These are phyloP conservation scores for Peromyscus californicus DNA, from an alignment of 2,113 vertebrate species.

Conservation along the genomic window DNA sequence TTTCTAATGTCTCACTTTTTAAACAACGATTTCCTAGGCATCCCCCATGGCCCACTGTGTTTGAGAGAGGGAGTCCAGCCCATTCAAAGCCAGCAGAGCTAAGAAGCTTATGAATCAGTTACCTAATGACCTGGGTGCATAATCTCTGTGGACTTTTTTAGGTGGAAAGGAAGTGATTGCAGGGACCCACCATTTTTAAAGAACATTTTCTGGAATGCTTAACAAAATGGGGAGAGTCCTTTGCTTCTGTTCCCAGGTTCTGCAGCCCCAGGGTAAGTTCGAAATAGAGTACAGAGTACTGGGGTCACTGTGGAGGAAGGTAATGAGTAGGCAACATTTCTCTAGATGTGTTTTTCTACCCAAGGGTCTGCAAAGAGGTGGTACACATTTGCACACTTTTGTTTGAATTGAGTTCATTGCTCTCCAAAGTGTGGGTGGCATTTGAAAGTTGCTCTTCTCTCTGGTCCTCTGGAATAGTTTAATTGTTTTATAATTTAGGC, in stretches of 20 bases:
- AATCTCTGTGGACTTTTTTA: constrained; percentile 5
- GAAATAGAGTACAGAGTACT: not conserved
- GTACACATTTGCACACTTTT: not conserved
- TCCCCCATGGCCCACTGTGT: not conserved
- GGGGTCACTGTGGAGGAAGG: not conserved
- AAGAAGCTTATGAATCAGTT: constrained; percentile 6
- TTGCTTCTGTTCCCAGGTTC: not conserved
- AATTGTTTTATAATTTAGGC: not conserved
- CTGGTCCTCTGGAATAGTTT: not conserved
- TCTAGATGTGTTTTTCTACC: not conserved
- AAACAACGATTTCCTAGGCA: constrained; percentile 2
- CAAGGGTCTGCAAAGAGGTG: not conserved
- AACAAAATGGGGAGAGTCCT: not conserved
- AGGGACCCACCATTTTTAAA: not conserved
- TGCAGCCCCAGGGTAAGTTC: not conserved
- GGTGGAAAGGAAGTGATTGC: not conserved
- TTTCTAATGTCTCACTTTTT: constrained; percentile 19
- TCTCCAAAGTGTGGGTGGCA: not conserved
- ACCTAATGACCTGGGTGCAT: not conserved
- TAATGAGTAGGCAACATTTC: not conserved
- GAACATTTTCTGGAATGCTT: not conserved
- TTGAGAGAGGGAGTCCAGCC: not conserved
- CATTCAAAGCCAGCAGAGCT: not conserved
- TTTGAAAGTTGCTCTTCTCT: not conserved
- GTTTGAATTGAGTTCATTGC: not conserved